Base-by-base conservation (phyloP, 2,888 invertebrate genomes). In the Tetrapedia diversipes region DNA sequence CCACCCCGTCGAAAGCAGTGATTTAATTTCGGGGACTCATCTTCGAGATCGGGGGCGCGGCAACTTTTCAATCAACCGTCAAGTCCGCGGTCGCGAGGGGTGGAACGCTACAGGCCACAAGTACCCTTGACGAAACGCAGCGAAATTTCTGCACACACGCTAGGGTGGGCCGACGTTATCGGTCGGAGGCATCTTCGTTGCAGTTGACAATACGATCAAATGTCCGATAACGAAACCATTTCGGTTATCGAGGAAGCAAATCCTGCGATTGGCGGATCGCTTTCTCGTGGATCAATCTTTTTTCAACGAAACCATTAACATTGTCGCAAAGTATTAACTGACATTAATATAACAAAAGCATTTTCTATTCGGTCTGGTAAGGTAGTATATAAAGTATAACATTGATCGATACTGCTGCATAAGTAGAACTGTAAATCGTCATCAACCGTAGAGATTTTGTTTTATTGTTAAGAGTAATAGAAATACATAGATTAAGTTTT, bases 21-120 rank as follows among this genome's bases (percentile, higher is more conserved):
- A 89, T 89, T 89, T 87, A 84, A 89, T 89, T 88, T 82, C 85
- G 78, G 60, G 76, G 89, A 88, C 87, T 88, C 89, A 88, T 90
- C 89, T 88, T 88, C 84, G 80, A 86, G 87, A 88, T 87, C 86
- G 88, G 88, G 87, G 87, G 83, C 79, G 87, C 84, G 79, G 87
- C 87, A 89, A 89, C 89, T 89, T 90, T 90, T 89, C 89, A 88
- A 90, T 90, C 90, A 89, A 79, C 79, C 85, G 77, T 81, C 84
- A 85, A 85, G 78, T 82, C 77, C 78, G 81, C 64, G 78, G 81
- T 78, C 69, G 68, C 54, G 34, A 29, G 49, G 81, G 81, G 80
- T 70, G 67, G 61, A 79, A 29, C 60, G 43, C 49, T 53, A 59
- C 71, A 54, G 64, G 61, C 73, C 69, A 32, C 73, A 45, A 77